Evolutionary conservation across 2,888 invertebrate species (phyloP).

Genomic region (Cabera pusaria): DNA sequence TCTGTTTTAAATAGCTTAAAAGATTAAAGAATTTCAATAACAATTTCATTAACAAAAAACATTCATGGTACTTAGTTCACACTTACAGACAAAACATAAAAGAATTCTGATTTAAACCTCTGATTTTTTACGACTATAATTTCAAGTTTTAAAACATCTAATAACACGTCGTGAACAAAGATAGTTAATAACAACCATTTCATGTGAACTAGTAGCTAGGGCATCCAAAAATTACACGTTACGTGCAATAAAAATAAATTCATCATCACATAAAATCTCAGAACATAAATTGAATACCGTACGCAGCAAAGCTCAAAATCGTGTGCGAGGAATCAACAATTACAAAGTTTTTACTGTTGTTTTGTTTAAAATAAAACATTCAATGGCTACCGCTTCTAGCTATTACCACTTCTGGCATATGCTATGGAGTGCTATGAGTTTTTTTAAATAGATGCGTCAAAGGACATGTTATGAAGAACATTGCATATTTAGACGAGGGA

Average conservation of each 20-base stretch:
- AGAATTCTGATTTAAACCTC: too few species aligned
- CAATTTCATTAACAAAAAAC: too few species aligned
- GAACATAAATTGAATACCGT: neutral
- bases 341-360: conserved; percentile 40
- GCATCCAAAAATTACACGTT: conserved; percentile 17
- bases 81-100: too few species aligned
- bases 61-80: too few species aligned
- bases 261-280: conserved; percentile 18
- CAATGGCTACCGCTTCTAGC: conserved; percentile 42
- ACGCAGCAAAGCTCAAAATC: conserved; percentile 11
- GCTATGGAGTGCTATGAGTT: too few species aligned
- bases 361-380: conserved; percentile 57
- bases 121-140: too few species aligned
- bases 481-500: too few species aligned
- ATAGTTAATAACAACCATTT: conserved; percentile 22
- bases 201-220: conserved; percentile 27
- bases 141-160: conserved; percentile 4
- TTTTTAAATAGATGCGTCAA: too few species aligned
- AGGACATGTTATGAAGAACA: too few species aligned
- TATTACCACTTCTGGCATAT: too few species aligned
- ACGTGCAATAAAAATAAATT: conserved; percentile 26
- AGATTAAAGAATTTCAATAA: too few species aligned
- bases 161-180: conserved; percentile 10
- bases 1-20: too few species aligned
- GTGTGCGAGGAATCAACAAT: conserved; percentile 26